Evolutionary conservation across 2,113 vertebrate species (phyloP).

Genomic region (Dicerorhinus sumatrensis): DNA sequence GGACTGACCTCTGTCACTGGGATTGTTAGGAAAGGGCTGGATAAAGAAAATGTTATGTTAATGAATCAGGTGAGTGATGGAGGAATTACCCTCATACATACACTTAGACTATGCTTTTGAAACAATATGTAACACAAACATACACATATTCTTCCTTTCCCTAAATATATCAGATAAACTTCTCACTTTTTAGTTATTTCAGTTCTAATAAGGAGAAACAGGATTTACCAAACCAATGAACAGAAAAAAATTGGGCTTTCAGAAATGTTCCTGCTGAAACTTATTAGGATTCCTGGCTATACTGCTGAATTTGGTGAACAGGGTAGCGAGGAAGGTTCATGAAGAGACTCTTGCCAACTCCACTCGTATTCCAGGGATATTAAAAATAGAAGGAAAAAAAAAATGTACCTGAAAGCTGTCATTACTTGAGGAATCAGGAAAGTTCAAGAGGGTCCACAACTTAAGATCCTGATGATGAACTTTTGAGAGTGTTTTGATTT

Average conservation of each 20-base stretch:
- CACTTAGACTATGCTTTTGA: background rate
- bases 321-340: background rate
- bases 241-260: constrained; percentile 3
- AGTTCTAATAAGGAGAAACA: constrained; percentile 54
- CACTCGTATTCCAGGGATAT: background rate
- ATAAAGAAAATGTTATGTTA: constrained; percentile 55
- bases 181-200: constrained; percentile 60
- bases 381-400: background rate
- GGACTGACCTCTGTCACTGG: background rate
- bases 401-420: background rate
- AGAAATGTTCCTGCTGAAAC: constrained; percentile 43
- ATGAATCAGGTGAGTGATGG: background rate
- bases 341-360: constrained; percentile 8
- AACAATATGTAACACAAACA: background rate
- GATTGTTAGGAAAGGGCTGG: constrained; percentile 3
- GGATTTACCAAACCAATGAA: constrained; percentile 58
- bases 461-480: background rate
- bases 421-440: constrained; percentile 23
- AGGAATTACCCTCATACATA: background rate
- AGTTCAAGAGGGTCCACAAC: background rate
- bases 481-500: constrained; percentile 17
- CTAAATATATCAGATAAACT: constrained; percentile 26
- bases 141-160: background rate
- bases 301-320: background rate
- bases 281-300: background rate